A percentile compares a stretch with the other conserved stretches of the same genome.
These are phyloP conservation scores for Flexamia atlantica DNA, from an alignment of 2,888 invertebrate genomes.

Conservation along the genomic window DNA sequence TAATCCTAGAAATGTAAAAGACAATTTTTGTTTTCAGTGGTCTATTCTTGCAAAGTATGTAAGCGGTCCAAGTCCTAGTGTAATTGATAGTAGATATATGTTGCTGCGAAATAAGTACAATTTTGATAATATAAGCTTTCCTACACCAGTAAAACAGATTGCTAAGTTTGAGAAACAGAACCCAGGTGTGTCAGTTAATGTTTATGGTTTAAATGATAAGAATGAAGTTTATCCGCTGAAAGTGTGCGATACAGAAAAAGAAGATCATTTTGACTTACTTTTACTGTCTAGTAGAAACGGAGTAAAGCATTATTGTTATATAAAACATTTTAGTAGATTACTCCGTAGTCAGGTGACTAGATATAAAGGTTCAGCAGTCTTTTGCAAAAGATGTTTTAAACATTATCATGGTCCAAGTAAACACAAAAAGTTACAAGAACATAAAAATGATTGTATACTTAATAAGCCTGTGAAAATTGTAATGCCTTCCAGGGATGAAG, in stretches of 20 bases:
- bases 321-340: slow-evolving; percentile 23
- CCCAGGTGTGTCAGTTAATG: slow-evolving; percentile 10
- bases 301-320: slow-evolving; percentile 22
- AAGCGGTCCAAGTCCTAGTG: not conserved
- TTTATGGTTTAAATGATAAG: slow-evolving; percentile 47
- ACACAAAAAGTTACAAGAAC: not conserved
- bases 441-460: slow-evolving; percentile 6
- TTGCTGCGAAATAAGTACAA: slow-evolving; percentile 3
- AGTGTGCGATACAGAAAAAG: not conserved
- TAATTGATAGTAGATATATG: not conserved
- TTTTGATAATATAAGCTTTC: slow-evolving; percentile 30
- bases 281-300: not conserved
- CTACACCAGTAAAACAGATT: slow-evolving; percentile 30
- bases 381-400: slow-evolving; percentile 56
- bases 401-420: slow-evolving; percentile 34
- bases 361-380: slow-evolving; percentile 2
- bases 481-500: slow-evolving; percentile 20
- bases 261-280: slow-evolving; percentile 46
- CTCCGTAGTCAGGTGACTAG: not conserved
- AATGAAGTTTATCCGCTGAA: slow-evolving; percentile 20
- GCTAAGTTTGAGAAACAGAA: slow-evolving; percentile 24
- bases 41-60: slow-evolving; percentile 2
- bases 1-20: slow-evolving; percentile 19
- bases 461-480: slow-evolving; percentile 19
- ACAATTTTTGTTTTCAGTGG: slow-evolving; percentile 36